phyloP scores from a whole-genome alignment of 1,140 invertebrate genomes.

The Drosophila biarmipes region DNA sequence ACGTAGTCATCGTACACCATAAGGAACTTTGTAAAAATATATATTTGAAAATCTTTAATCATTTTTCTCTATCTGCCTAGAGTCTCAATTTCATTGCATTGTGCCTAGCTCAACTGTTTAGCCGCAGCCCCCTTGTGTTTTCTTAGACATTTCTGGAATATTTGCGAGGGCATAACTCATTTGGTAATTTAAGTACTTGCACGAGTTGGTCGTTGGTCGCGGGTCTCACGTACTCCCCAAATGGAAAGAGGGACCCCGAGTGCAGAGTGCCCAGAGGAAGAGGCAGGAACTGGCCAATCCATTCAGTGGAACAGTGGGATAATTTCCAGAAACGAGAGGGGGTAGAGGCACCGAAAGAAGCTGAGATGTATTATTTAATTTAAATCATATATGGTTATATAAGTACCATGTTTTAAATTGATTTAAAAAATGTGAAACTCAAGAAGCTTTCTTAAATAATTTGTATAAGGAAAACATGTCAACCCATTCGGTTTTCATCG shows the following conservation, averaged over 20 bases:
- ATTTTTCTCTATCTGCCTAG: not conserved
- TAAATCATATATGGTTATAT: too few species aligned
- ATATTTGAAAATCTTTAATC: not conserved
- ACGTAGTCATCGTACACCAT: not conserved
- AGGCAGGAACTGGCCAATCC: slow-evolving; percentile 1
- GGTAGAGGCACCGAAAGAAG: not conserved
- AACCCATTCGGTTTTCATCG: too few species aligned
- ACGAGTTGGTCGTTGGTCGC: slow-evolving; percentile 36
- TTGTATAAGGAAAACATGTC: too few species aligned
- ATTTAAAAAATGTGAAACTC: too few species aligned
- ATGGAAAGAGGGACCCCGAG: slow-evolving; percentile 10
- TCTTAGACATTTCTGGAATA: slow-evolving; percentile 46
- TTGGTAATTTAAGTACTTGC: slow-evolving; percentile 64
- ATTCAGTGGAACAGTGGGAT: not conserved
- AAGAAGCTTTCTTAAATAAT: too few species aligned
- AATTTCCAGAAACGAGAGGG: not conserved
- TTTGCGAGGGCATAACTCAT: slow-evolving; percentile 60
- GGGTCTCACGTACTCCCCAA: slow-evolving; percentile 25
- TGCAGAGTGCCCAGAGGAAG: slow-evolving; percentile 22
- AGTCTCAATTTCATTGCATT: slow-evolving; percentile 1
- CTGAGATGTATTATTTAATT: too few species aligned
- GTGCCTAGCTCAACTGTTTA: not conserved
- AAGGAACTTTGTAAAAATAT: not conserved
- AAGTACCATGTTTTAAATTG: too few species aligned
- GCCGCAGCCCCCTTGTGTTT: not conserved